phyloP scores from a whole-genome alignment of 2,113 vertebrate species.

The Rhabdomys dilectus region DNA sequence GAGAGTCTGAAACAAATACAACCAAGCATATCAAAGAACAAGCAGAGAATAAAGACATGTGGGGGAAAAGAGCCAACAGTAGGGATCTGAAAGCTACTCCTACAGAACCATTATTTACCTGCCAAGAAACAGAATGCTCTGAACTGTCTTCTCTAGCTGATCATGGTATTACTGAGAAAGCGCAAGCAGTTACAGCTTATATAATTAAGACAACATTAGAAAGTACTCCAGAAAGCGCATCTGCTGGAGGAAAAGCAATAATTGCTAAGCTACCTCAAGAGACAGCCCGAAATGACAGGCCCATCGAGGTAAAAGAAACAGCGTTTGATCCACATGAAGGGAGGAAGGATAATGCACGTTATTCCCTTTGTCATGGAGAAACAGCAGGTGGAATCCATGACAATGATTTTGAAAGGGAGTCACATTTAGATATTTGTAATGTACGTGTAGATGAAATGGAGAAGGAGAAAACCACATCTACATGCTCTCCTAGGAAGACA shows the following conservation, averaged over 20 bases:
- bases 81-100: constrained; percentile 58
- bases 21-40: constrained; percentile 66
- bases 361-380: constrained; percentile 88
- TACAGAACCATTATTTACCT: constrained; percentile 84
- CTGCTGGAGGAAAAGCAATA: constrained; percentile 88
- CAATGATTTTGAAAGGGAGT: constrained; percentile 87
- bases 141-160: constrained; percentile 85
- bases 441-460: constrained; percentile 80
- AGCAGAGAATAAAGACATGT: constrained; percentile 60
- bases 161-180: constrained; percentile 80
- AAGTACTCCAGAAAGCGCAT: constrained; percentile 88
- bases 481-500: constrained; percentile 72
- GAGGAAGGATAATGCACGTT: constrained; percentile 88
- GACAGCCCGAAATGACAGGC: constrained; percentile 89
- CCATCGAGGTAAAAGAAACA: constrained; percentile 88
- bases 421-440: constrained; percentile 87
- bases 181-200: constrained; percentile 86
- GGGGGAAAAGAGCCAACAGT: constrained; percentile 54
- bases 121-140: constrained; percentile 83
- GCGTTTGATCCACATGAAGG: constrained; percentile 90
- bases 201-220: constrained; percentile 91
- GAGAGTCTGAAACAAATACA: constrained; percentile 47
- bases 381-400: constrained; percentile 86
- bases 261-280: constrained; percentile 90
- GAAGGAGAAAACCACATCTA: constrained; percentile 80